Base-by-base conservation (phyloP, 2,797 vertebrate genomes). In the Champsocephalus gunnari region DNA sequence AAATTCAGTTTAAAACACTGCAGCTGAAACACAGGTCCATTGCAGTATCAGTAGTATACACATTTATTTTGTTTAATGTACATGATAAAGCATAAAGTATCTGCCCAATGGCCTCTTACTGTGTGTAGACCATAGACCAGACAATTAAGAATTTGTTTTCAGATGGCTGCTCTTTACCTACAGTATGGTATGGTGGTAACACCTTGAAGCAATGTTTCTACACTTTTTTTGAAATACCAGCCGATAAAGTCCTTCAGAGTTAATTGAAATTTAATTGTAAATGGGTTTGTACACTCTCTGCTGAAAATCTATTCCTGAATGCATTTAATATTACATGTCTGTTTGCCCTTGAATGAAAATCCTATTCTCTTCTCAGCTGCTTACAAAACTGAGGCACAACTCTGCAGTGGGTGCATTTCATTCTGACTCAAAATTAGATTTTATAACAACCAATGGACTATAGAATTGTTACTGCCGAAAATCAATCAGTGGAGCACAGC, bases 281-380 rank as follows among this genome's bases (percentile, higher is more conserved):
- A 79, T 60, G 32, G 32, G 45, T 78, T 58, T 76, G 28, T 7
- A n/a, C 12, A 43, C 62, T n/a, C 81, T 75, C 49, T 81, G 67
- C 61, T 64, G 44, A 73, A 82, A 79, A 58, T 32, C 43, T 14
- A 49, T 66, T 14, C 24, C 50, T 79, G 28, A 78, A 82, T 64
- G 28, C 45, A 72, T 43, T 80, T 68, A 66, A 9, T 78, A 73
- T 73, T 61, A 79, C 79, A 80, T 45, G 47, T 83, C 28, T 70
- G 53, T 73, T 81, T 85, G 76, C 50, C 81, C 85, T 83, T 77
- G 73, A 85, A 75, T 82, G 45, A 50, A 79, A 84, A 54, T 57
- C 16, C 10, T 49, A 13, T 53, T 71, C 43, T 74, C 11, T 53
- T 69, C 38, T 32, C 62, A 48, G 73, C 19, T 16, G 59, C 67